Percentiles rank a stretch among this genome's conserved stretches.
phyloP scores from a whole-genome alignment of 1,140 invertebrate genomes.

The Drosophila grimshawi region DNA sequence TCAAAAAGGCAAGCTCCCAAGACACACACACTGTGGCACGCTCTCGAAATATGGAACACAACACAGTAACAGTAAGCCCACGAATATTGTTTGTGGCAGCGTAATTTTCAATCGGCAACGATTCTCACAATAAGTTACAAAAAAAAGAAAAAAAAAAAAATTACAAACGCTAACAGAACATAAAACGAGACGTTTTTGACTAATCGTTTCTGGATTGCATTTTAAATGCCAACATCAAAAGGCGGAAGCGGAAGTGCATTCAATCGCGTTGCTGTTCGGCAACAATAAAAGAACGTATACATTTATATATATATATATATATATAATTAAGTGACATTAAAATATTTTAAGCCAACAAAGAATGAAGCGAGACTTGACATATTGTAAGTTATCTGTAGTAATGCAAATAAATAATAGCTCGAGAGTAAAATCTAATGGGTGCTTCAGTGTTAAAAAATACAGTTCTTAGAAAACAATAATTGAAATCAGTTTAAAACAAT shows the following conservation, averaged over 20 bases:
- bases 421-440: background rate
- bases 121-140: constrained; percentile 29
- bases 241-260: constrained; percentile 67
- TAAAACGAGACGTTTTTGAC: constrained; percentile 54
- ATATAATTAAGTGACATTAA: constrained; percentile 11
- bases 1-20: constrained; percentile 33
- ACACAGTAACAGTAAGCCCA: constrained; percentile 3
- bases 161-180: background rate
- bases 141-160: background rate
- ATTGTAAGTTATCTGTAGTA: constrained; percentile 3
- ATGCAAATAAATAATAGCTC: background rate
- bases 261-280: constrained; percentile 20
- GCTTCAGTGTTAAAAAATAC: background rate
- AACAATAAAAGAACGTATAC: constrained; percentile 3
- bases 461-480: background rate
- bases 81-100: constrained; percentile 23
- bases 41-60: background rate
- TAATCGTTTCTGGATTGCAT: constrained; percentile 71
- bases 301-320: background rate
- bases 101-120: constrained; percentile 60
- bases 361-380: background rate
- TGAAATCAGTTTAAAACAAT: background rate
- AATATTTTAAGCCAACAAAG: background rate
- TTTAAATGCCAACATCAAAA: constrained; percentile 57
- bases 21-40: background rate